Percentiles rank a stretch among this genome's conserved stretches.
Evolutionary conservation across 2,797 vertebrate species (phyloP).

Genomic region (Tenualosa thibaudeaui): DNA sequence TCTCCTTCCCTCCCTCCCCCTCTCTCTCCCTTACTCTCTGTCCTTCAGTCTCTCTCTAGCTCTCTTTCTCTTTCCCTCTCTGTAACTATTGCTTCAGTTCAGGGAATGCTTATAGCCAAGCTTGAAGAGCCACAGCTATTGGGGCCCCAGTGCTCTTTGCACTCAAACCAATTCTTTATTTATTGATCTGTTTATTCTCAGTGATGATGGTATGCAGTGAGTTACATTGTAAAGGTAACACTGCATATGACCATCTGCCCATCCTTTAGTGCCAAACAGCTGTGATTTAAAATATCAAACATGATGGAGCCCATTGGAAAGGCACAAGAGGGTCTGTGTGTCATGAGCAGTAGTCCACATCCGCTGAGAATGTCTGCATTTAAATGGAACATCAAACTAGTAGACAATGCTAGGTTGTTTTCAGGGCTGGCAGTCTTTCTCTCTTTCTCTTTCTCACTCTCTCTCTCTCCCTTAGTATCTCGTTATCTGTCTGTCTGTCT

Average conservation of each 20-base stretch:
- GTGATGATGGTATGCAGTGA: not conserved
- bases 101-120: not conserved
- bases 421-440: conserved; percentile 46
- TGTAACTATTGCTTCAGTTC: not conserved
- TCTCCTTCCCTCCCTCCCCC: not conserved
- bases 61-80: not conserved
- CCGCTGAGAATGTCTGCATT: conserved; percentile 45
- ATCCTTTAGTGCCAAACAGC: not conserved
- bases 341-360: conserved; percentile 31
- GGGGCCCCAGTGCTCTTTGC: not conserved
- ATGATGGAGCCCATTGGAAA: not conserved
- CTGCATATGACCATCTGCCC: not conserved
- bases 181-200: conserved; percentile 14
- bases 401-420: conserved; percentile 66
- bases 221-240: not conserved
- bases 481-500: too few species aligned
- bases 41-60: not conserved
- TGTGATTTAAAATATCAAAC: not conserved
- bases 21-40: not conserved
- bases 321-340: conserved; percentile 2
- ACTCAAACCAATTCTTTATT: not conserved
- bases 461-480: not conserved
- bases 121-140: too few species aligned
- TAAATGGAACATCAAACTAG: conserved; percentile 48
- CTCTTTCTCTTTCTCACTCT: not conserved